These are phyloP conservation scores for Cryptocephalus moraei DNA, from an alignment of 2,888 invertebrate species.

Conservation along the genomic window DNA sequence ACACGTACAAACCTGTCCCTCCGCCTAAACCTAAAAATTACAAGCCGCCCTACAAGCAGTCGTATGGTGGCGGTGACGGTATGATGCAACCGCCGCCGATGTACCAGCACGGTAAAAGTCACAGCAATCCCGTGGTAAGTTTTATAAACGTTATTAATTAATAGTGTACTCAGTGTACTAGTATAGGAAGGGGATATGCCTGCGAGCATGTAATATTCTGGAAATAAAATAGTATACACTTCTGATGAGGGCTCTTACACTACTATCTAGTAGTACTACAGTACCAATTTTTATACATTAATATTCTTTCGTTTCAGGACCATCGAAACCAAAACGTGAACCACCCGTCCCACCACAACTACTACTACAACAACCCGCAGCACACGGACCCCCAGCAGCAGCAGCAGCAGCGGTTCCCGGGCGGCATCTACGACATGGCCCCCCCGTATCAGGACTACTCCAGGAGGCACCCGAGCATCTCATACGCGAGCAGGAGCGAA, in stretches of 20 bases:
- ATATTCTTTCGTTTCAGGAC: constrained; percentile 21
- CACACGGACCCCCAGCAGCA: constrained; percentile 29
- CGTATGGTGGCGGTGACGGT: constrained; percentile 17
- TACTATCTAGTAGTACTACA: neutral
- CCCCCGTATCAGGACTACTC: constrained; percentile 19
- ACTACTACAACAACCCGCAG: constrained; percentile 35
- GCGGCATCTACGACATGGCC: constrained; percentile 35
- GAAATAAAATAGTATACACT: neutral
- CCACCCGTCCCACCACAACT: constrained; percentile 28
- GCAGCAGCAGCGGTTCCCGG: constrained; percentile 23
- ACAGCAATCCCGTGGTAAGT: constrained; percentile 38
- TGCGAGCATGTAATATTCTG: too few species aligned
- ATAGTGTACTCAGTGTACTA: neutral
- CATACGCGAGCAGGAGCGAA: constrained; percentile 36
- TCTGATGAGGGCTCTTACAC: neutral
- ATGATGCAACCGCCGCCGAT: constrained; percentile 26
- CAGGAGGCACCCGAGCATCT: constrained; percentile 35
- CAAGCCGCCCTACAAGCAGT: constrained; percentile 52
- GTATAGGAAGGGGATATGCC: too few species aligned
- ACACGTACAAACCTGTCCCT: constrained; percentile 73
- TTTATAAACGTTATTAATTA: neutral
- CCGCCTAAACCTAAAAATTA: constrained; percentile 92
- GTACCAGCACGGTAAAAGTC: constrained; percentile 38
- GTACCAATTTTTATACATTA: neutral
- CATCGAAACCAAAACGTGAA: constrained; percentile 28